Percentiles rank a stretch among this genome's conserved stretches.
phyloP scores from a whole-genome alignment of 2,113 vertebrate genomes.

The Empidonax alnorum region DNA sequence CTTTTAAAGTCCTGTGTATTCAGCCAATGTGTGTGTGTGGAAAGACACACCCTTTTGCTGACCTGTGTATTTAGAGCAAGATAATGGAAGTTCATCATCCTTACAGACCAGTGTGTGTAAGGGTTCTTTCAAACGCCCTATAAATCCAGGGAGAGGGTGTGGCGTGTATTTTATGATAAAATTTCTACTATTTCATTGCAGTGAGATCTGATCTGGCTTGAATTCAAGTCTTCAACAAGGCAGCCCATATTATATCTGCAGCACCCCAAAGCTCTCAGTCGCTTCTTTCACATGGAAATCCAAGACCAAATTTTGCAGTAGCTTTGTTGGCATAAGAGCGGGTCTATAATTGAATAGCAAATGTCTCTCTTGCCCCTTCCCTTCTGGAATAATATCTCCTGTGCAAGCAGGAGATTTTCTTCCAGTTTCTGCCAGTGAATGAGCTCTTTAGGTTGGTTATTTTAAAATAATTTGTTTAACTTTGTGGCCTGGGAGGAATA shows the following conservation, averaged over 20 bases:
- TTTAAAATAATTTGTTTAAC: constrained; percentile 26
- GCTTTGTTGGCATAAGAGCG: fast-evolving
- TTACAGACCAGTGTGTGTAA: neutral
- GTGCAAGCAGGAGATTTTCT: neutral
- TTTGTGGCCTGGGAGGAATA: neutral
- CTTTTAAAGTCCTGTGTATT: neutral
- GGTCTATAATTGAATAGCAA: neutral
- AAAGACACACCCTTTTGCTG: neutral
- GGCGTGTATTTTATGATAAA: neutral
- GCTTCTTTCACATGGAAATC: neutral
- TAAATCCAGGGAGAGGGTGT: neutral
- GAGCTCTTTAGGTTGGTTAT: neutral
- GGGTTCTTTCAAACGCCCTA: neutral
- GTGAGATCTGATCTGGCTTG: neutral
- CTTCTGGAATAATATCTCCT: neutral
- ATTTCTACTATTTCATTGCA: neutral
- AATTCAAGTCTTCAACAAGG: neutral
- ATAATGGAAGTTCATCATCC: neutral
- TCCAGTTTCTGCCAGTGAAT: neutral
- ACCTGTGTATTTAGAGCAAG: neutral
- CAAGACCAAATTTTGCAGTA: neutral
- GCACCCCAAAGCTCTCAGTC: neutral
- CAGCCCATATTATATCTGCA: neutral
- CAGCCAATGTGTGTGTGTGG: neutral
- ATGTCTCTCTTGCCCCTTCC: neutral